Evolutionary conservation across 2,888 invertebrate genomes (phyloP).

Genomic region (Pollenia amentaria): DNA sequence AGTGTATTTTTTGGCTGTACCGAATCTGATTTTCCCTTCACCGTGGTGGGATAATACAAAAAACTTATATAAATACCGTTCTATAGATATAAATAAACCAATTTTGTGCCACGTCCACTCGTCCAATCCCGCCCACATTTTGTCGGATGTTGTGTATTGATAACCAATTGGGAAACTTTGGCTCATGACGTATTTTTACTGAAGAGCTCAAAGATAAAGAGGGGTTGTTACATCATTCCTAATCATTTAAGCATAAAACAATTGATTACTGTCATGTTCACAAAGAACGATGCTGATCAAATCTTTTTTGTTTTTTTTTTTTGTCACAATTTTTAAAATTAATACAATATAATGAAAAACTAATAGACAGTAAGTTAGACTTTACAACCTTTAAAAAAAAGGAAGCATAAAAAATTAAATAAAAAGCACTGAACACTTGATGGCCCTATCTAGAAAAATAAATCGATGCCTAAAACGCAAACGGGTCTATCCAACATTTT

Average conservation of each 20-base stretch:
- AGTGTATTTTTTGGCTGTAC: too few species aligned
- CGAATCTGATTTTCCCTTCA: too few species aligned
- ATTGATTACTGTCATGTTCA: conserved; percentile 51
- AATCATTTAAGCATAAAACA: conserved; percentile 44
- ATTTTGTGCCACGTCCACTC: too few species aligned
- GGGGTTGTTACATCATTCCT: conserved; percentile 8
- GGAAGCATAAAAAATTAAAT: neutral
- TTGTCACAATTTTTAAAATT: neutral
- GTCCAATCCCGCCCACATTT: too few species aligned
- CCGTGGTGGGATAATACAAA: too few species aligned
- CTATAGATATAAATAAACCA: too few species aligned
- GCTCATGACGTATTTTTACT: too few species aligned
- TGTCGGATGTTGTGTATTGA: too few species aligned
- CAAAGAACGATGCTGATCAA: neutral
- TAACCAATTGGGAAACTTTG: too few species aligned
- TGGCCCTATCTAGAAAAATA: conserved; percentile 10
- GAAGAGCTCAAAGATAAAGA: neutral
- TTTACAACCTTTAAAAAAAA: neutral
- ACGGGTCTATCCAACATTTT: too few species aligned
- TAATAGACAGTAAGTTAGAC: conserved; percentile 29
- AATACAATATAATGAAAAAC: conserved; percentile 59
- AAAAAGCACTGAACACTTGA: conserved; percentile 24
- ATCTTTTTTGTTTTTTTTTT: too few species aligned
- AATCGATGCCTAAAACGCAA: neutral
- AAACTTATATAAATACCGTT: too few species aligned